Conservation (phyloP, 2,888 invertebrate genomes). For the Mactromeris polynyma region DNA sequence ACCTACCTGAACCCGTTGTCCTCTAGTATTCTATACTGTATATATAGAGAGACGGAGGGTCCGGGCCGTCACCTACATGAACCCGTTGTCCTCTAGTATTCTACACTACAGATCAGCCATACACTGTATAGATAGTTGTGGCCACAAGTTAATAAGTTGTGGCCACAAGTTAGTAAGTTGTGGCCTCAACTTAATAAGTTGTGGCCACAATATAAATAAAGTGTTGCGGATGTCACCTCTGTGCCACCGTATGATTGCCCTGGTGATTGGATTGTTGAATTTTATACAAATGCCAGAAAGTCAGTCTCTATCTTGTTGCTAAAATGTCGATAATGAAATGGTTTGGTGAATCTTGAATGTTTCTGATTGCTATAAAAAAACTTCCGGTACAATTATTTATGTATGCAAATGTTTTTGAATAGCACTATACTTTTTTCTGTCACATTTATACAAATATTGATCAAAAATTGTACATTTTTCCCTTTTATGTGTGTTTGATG, state of each 20-base stretch:
- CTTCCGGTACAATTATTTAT: neutral
- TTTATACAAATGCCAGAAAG: neutral
- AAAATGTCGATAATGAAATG: neutral
- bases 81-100: too few species aligned
- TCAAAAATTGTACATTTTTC: neutral
- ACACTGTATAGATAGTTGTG: too few species aligned
- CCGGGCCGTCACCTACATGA: too few species aligned
- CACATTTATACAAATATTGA: neutral
- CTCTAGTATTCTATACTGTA: too few species aligned
- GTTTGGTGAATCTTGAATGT: neutral
- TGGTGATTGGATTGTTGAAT: neutral
- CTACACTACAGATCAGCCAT: too few species aligned
- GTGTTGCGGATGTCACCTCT: too few species aligned
- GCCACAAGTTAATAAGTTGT: too few species aligned
- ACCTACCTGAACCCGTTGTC: too few species aligned
- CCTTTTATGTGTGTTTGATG: neutral
- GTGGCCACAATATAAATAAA: too few species aligned
- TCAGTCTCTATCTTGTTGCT: neutral
- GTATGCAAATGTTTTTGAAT: slow-evolving; percentile 1
- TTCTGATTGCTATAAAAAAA: neutral
- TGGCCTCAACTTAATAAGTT: too few species aligned
- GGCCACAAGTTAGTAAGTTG: too few species aligned
- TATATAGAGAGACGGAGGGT: too few species aligned
- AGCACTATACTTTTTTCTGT: neutral
- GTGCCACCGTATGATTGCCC: neutral